A percentile compares a stretch with the other conserved stretches of the same genome.
Conservation (phyloP, 2,113 vertebrate species). For the Sialia sialis region DNA sequence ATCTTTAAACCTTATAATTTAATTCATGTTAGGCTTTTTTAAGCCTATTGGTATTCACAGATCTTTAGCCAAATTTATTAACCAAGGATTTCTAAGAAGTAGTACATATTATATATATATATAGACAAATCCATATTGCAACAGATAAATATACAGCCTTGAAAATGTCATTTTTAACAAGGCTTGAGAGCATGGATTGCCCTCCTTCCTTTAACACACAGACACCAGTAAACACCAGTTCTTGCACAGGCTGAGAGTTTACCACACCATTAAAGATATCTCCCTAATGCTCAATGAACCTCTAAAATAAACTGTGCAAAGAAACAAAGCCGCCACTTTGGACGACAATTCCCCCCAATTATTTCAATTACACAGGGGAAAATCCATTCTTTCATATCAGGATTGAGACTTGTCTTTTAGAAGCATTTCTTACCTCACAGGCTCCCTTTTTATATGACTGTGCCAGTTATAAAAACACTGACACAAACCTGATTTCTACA, state of each 20-base stretch:
- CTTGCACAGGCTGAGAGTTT: not conserved
- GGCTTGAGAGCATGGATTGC: not conserved
- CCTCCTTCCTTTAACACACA: not conserved
- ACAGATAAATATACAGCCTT: not conserved
- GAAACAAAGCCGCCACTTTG: not conserved
- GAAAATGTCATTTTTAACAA: not conserved
- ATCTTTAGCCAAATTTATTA: not conserved
- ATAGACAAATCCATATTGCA: not conserved
- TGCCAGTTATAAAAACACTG: not conserved
- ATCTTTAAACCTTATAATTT: not conserved
- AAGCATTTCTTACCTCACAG: not conserved
- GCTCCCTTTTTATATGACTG: not conserved
- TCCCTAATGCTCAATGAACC: conserved; percentile 11
- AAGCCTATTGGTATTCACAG: not conserved
- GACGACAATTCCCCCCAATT: not conserved
- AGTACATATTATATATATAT: not conserved
- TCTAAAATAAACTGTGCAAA: not conserved
- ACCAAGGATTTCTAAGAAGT: not conserved
- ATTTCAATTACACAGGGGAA: not conserved
- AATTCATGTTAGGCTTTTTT: not conserved
- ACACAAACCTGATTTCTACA: not conserved
- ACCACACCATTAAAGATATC: not conserved
- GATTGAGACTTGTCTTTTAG: not conserved
- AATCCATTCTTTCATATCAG: not conserved
- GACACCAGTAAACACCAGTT: not conserved